Evolutionary conservation across 2,113 vertebrate species (phyloP).

Genomic region (Donacobius atricapilla): DNA sequence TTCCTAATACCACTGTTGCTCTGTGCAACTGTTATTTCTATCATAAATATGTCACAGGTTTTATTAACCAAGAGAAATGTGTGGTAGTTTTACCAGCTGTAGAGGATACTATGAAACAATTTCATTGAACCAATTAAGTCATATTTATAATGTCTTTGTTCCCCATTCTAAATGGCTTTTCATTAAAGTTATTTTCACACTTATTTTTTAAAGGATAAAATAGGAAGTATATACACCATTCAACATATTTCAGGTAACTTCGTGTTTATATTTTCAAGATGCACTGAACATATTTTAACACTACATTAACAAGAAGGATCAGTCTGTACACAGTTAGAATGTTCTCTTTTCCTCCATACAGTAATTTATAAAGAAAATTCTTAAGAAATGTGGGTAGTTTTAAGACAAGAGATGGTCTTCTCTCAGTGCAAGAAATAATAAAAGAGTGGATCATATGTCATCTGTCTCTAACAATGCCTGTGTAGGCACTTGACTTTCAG

Average conservation of each 20-base stretch:
- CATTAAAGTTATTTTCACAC: neutral
- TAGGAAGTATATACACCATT: neutral
- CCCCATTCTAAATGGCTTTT: neutral
- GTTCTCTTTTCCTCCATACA: neutral
- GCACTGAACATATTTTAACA: neutral
- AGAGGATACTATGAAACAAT: neutral
- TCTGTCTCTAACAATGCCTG: neutral
- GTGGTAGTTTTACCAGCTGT: slow-evolving; percentile 9
- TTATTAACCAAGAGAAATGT: slow-evolving; percentile 19
- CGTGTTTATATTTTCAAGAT: neutral
- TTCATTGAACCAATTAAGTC: slow-evolving; percentile 6
- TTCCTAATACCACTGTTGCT: neutral
- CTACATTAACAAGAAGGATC: neutral
- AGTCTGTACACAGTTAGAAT: neutral
- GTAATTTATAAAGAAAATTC: neutral
- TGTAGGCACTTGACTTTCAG: neutral
- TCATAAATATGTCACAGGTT: neutral
- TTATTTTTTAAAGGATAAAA: neutral
- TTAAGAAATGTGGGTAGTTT: neutral
- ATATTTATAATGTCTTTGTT: neutral
- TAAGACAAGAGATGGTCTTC: neutral
- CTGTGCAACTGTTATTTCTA: slow-evolving; percentile 8
- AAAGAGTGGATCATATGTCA: neutral
- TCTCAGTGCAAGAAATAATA: neutral
- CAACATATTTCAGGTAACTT: neutral